These are phyloP conservation scores for Leucoptera coffeella DNA, from an alignment of 2,888 invertebrate genomes.

Conservation along the genomic window DNA sequence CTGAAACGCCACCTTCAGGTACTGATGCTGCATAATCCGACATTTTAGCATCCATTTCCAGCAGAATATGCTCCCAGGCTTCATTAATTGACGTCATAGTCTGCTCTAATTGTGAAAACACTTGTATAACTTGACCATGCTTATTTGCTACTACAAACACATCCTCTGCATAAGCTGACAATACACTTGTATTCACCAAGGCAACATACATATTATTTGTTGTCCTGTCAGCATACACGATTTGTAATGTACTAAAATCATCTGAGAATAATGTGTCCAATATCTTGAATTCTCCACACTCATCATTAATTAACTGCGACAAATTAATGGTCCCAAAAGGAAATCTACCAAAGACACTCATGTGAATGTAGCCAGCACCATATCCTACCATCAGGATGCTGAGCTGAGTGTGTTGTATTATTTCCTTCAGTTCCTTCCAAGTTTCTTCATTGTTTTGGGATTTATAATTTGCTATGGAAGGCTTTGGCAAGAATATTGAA, in stretches of 20 bases:
- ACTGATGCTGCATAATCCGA: conserved; percentile 79
- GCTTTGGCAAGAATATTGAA: conserved; percentile 50
- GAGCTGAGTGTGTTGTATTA: conserved; percentile 55
- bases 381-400: conserved; percentile 78
- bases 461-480: conserved; percentile 47
- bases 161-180: conserved; percentile 62
- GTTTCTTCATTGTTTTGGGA: conserved; percentile 48
- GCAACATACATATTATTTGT: conserved; percentile 37
- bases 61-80: conserved; percentile 89
- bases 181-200: conserved; percentile 52
- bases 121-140: conserved; percentile 64
- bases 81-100: conserved; percentile 79
- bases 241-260: conserved; percentile 64
- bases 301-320: conserved; percentile 48
- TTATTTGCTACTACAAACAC: conserved; percentile 68
- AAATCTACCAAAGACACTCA: conserved; percentile 81
- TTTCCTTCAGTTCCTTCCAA: conserved; percentile 52
- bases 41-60: conserved; percentile 92
- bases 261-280: conserved; percentile 63
- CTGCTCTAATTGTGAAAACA: conserved; percentile 64
- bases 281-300: conserved; percentile 52
- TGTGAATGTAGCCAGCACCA: conserved; percentile 62
- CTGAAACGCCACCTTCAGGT: conserved; percentile 75
- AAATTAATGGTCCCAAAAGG: conserved; percentile 67
- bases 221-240: conserved; percentile 50